A percentile compares a stretch with the other conserved stretches of the same genome.
Conservation (phyloP, 2,113 vertebrate species). For the Lucifuga dentata region DNA sequence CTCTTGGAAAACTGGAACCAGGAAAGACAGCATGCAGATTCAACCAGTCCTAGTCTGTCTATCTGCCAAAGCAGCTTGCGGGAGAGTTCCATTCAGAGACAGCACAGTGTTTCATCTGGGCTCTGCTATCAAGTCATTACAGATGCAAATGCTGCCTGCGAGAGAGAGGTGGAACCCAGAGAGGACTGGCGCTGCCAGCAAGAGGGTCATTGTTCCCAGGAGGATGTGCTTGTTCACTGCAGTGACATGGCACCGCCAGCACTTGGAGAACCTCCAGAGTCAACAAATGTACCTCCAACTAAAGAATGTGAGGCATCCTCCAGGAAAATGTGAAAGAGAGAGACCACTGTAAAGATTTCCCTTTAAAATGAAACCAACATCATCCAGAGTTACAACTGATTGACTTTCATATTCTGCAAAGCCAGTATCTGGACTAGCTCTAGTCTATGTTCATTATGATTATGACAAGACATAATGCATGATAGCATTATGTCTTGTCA, state of each 20-base stretch:
- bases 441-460: slow-evolving; percentile 5
- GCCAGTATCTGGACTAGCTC: slow-evolving; percentile 3
- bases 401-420: slow-evolving; percentile 8
- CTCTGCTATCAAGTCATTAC: slow-evolving; percentile 77
- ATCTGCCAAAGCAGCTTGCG: slow-evolving; percentile 78
- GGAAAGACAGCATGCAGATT: slow-evolving; percentile 66
- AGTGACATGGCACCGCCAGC: slow-evolving; percentile 75
- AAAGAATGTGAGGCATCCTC: slow-evolving; percentile 69
- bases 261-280: slow-evolving; percentile 70
- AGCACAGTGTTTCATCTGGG: slow-evolving; percentile 70
- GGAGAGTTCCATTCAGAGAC: slow-evolving; percentile 75
- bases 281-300: slow-evolving; percentile 71
- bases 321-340: slow-evolving; percentile 56
- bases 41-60: slow-evolving; percentile 58
- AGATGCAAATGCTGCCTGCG: slow-evolving; percentile 74
- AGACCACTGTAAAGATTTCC: slow-evolving; percentile 13
- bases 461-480: background rate
- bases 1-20: slow-evolving; percentile 66
- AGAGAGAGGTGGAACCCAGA: slow-evolving; percentile 56
- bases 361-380: slow-evolving; percentile 11
- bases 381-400: slow-evolving; percentile 9
- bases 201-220: slow-evolving; percentile 72
- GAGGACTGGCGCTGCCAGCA: slow-evolving; percentile 61
- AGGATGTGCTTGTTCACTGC: slow-evolving; percentile 65
- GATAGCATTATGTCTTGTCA: too few species aligned